These are phyloP conservation scores for Drosophila rubida DNA, from an alignment of 2,888 invertebrate species.

Conservation along the genomic window DNA sequence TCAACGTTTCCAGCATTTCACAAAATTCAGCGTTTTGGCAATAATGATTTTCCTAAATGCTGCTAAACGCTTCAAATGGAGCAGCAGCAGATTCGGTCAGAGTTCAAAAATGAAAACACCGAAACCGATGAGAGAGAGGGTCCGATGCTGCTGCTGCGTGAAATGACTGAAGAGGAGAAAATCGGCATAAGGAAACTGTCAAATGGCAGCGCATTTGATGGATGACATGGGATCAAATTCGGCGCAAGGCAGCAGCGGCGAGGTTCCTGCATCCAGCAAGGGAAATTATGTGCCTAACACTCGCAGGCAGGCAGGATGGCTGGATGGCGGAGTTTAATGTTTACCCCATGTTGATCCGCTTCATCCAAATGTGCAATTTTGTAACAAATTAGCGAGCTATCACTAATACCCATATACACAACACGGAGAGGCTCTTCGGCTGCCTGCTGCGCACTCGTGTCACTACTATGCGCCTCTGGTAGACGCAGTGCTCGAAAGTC, in stretches of 20 bases:
- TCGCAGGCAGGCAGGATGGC: neutral
- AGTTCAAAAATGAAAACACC: conserved; percentile 43
- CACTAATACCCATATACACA: conserved; percentile 11
- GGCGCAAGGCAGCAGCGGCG: conserved; percentile 18
- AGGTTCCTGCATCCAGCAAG: conserved; percentile 9
- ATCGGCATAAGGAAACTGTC: conserved; percentile 56
- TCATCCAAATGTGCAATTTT: conserved; percentile 74
- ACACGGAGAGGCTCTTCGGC: conserved; percentile 22
- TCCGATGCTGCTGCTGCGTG: conserved; percentile 19
- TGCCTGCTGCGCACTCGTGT: conserved; percentile 41
- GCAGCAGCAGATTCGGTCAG: conserved; percentile 69
- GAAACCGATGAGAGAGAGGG: conserved; percentile 8
- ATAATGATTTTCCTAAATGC: conserved; percentile 29
- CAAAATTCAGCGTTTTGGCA: neutral
- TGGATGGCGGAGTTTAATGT: conserved; percentile 9
- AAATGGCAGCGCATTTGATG: conserved; percentile 58
- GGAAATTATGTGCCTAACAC: neutral
- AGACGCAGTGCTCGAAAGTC: neutral
- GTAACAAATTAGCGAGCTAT: conserved; percentile 74
- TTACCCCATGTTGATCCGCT: conserved; percentile 59
- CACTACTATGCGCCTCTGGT: conserved; percentile 21
- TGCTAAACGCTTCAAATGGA: conserved; percentile 62
- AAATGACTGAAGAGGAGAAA: conserved; percentile 23
- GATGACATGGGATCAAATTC: conserved; percentile 39
- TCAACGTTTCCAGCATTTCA: no score